These are phyloP conservation scores for Parazoanthus darwini DNA, from an alignment of 92 coral and sea anemone genomes.

Conservation along the genomic window DNA sequence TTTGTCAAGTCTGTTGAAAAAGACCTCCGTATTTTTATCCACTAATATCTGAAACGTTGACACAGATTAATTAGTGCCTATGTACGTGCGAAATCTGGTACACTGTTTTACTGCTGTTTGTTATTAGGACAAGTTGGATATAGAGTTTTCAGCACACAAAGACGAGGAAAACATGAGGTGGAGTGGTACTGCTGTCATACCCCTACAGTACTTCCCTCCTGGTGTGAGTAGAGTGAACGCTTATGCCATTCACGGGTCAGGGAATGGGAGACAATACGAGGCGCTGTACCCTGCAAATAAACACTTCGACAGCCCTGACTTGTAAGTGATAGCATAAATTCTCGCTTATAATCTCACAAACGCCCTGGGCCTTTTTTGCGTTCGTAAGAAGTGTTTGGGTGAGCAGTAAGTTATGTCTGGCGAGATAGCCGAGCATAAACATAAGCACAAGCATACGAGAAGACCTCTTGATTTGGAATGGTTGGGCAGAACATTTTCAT, in stretches of 20 bases:
- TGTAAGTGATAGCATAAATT: slow-evolving; percentile 63
- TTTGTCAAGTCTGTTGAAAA: no score
- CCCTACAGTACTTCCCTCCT: slow-evolving; percentile 89
- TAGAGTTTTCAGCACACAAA: slow-evolving; percentile 61
- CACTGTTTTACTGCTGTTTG: not conserved
- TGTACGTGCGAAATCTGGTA: not conserved
- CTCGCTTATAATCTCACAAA: not conserved
- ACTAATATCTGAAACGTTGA: not conserved
- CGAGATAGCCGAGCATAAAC: not conserved
- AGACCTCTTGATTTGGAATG: no score
- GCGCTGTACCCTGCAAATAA: slow-evolving; percentile 85
- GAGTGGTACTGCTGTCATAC: slow-evolving; percentile 85
- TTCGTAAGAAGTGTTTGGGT: not conserved
- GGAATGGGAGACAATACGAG: slow-evolving; percentile 73
- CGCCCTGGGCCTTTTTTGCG: no score
- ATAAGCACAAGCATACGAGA: no score
- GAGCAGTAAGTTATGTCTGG: not conserved
- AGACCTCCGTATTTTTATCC: no score
- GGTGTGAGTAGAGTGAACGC: slow-evolving; percentile 81
- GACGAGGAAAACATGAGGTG: slow-evolving; percentile 59
- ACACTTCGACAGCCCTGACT: slow-evolving; percentile 77
- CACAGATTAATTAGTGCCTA: not conserved
- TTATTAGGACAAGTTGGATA: slow-evolving; percentile 73
- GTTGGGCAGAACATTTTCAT: no score
- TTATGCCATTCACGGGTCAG: slow-evolving; percentile 96